phyloP scores from a whole-genome alignment of 2,888 invertebrate genomes.

The Ischnura elegans region DNA sequence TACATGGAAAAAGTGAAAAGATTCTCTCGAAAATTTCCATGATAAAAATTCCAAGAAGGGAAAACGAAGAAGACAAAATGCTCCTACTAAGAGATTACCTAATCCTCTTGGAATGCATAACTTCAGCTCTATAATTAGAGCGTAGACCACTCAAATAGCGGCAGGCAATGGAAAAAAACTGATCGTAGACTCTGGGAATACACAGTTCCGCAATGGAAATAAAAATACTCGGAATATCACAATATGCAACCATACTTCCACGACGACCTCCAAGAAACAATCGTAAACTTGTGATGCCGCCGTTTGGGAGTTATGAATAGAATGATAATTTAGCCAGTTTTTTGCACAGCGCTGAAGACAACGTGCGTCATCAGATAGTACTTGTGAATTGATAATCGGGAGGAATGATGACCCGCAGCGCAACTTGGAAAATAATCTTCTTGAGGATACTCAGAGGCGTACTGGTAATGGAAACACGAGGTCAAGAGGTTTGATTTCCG shows the following conservation, averaged over 20 bases:
- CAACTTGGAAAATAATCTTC: too few species aligned
- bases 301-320: too few species aligned
- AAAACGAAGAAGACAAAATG: not conserved
- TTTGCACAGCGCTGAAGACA: too few species aligned
- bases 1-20: too few species aligned
- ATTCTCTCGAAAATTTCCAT: not conserved
- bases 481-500: too few species aligned
- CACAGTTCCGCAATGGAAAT: not conserved
- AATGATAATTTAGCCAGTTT: too few species aligned
- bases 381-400: too few species aligned
- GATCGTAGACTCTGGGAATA: not conserved
- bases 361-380: too few species aligned
- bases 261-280: not conserved
- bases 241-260: not conserved
- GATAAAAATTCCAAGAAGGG: not conserved
- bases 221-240: not conserved
- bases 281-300: too few species aligned
- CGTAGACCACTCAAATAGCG: not conserved
- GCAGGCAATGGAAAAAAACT: not conserved
- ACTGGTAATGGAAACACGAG: too few species aligned
- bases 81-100: not conserved
- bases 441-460: too few species aligned
- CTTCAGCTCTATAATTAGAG: slow-evolving; percentile 9
- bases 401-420: too few species aligned
- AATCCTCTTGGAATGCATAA: not conserved